These are phyloP conservation scores for Rotaria socialis DNA, from an alignment of 2,888 invertebrate species.

Conservation along the genomic window DNA sequence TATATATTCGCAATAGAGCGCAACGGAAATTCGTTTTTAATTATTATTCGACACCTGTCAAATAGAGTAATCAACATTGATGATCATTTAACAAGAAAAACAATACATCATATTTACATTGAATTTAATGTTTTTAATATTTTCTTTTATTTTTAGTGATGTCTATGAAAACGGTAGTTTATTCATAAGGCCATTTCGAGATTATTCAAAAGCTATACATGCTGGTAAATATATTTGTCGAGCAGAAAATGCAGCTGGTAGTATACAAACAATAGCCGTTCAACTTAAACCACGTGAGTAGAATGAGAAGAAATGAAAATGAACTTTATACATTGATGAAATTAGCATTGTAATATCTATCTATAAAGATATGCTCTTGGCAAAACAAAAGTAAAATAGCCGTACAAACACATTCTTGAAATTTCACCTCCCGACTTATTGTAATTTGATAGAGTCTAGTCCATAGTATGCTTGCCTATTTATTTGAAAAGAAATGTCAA, in stretches of 20 bases:
- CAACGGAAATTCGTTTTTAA: slow-evolving; percentile 30
- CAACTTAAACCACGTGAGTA: slow-evolving; percentile 1
- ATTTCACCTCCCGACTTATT: not conserved
- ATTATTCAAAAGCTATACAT: not conserved
- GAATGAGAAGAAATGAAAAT: not conserved
- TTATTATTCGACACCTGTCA: slow-evolving; percentile 11
- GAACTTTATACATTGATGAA: not conserved
- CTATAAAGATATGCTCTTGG: not conserved
- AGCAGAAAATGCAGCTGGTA: slow-evolving; percentile 4
- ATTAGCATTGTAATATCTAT: not conserved
- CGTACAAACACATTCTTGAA: not conserved
- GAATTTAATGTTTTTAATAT: not conserved
- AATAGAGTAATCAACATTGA: not conserved
- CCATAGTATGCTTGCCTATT: not conserved
- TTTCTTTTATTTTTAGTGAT: not conserved
- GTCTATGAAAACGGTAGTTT: not conserved
- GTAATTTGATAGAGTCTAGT: not conserved
- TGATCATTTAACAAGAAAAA: not conserved
- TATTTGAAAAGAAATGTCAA: slow-evolving; percentile 8
- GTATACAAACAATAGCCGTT: not conserved
- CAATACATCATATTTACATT: not conserved
- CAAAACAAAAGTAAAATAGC: not conserved
- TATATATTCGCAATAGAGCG: not conserved
- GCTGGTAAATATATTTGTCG: not conserved
- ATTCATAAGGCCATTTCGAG: not conserved